Conservation (phyloP, 2,888 invertebrate genomes). For the Liopterus haemorrhoidalis region DNA sequence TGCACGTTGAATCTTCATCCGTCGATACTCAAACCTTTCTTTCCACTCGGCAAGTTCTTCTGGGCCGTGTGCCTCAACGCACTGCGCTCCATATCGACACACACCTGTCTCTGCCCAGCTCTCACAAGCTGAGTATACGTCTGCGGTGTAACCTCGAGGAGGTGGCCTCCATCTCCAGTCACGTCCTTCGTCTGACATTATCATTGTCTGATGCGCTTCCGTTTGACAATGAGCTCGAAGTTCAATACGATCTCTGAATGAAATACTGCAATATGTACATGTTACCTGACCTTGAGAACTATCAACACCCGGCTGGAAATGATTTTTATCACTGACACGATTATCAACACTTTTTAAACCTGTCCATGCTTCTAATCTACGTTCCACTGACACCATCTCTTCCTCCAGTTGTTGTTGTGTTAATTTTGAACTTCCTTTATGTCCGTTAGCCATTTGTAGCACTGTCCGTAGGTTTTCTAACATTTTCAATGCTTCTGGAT, state of each 20-base stretch:
- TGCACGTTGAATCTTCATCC: slow-evolving; percentile 57
- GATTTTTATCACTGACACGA: slow-evolving; percentile 5
- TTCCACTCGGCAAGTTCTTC: slow-evolving; percentile 70
- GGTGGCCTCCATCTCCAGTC: slow-evolving; percentile 65
- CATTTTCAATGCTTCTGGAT: slow-evolving; percentile 49
- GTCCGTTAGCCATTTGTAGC: slow-evolving; percentile 47
- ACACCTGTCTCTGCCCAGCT: slow-evolving; percentile 51
- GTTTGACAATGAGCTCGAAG: slow-evolving; percentile 56
- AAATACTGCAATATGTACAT: slow-evolving; percentile 55
- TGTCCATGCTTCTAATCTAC: slow-evolving; percentile 47
- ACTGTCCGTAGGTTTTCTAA: slow-evolving; percentile 50
- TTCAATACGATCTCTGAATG: slow-evolving; percentile 51
- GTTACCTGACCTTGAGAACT: slow-evolving; percentile 27
- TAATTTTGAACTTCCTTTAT: slow-evolving; percentile 41
- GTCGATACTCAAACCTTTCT: slow-evolving; percentile 61
- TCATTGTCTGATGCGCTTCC: slow-evolving; percentile 58
- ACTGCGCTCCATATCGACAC: slow-evolving; percentile 65
- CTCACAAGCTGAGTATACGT: slow-evolving; percentile 60
- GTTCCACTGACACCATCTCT: slow-evolving; percentile 46
- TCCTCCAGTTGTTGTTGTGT: slow-evolving; percentile 45
- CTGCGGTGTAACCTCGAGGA: slow-evolving; percentile 60
- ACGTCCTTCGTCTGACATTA: slow-evolving; percentile 65
- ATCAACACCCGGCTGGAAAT: neutral
- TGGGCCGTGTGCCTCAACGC: slow-evolving; percentile 67
- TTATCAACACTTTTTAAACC: slow-evolving; percentile 14